phyloP scores from a whole-genome alignment of 2,888 invertebrate species.

The Cheilosia variabilis region DNA sequence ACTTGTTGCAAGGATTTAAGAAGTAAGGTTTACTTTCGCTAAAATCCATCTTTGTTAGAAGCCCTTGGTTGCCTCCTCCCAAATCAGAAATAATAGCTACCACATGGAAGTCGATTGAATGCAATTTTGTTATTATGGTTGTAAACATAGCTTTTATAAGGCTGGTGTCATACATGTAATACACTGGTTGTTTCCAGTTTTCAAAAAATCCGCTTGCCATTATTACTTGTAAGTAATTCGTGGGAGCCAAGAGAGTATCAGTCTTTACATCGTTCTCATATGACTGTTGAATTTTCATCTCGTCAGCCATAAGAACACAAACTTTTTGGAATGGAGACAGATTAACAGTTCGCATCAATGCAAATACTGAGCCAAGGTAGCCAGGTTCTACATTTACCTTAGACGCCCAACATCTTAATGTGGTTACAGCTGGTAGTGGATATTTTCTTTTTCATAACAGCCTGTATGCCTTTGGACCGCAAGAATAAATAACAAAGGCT shows the following conservation, averaged over 20 bases:
- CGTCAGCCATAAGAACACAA: constrained; percentile 18
- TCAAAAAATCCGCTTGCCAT: constrained; percentile 29
- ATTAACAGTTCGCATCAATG: neutral
- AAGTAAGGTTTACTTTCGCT: no score
- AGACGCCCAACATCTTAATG: neutral
- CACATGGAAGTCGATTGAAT: no score
- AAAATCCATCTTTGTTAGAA: no score
- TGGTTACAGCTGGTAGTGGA: neutral
- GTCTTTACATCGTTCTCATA: constrained; percentile 22
- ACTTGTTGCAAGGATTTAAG: no score
- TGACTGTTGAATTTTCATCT: constrained; percentile 10
- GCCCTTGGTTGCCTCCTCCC: no score
- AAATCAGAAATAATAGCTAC: no score
- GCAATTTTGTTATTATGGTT: no score
- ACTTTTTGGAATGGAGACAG: neutral
- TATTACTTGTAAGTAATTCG: constrained; percentile 42
- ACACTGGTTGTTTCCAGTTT: neutral
- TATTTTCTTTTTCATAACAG: neutral
- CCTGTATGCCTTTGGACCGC: constrained; percentile 10
- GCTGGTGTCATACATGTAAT: no score
- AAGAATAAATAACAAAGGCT: neutral
- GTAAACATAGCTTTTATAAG: no score
- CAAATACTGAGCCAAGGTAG: constrained; percentile 1
- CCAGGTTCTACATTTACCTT: constrained; percentile 3
- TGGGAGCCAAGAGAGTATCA: neutral